Evolutionary conservation across 2,888 invertebrate species (phyloP).

Genomic region (Acleris holmiana): DNA sequence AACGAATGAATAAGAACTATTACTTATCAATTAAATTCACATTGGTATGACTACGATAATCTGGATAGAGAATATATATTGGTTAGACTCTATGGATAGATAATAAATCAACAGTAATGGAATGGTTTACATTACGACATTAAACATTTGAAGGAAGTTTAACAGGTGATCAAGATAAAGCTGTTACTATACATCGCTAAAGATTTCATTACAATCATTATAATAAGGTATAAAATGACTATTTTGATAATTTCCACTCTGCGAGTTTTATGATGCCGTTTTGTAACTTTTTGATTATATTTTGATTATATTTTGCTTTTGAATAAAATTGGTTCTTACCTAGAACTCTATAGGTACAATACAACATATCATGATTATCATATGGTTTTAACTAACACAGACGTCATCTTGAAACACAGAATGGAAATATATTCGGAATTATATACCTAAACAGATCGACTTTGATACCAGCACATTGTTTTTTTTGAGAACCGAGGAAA

Average conservation of each 20-base stretch:
- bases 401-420: no score
- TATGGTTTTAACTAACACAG: no score
- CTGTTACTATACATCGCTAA: slow-evolving; percentile 13
- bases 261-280: slow-evolving; percentile 9
- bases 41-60: slow-evolving; percentile 1
- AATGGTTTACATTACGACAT: slow-evolving; percentile 37
- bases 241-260: slow-evolving; percentile 37
- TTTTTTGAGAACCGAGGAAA: no score
- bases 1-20: slow-evolving; percentile 40
- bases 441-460: no score
- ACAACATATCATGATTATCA: no score
- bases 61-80: slow-evolving; percentile 2
- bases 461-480: no score
- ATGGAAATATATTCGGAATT: no score
- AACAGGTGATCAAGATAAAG: slow-evolving; percentile 33
- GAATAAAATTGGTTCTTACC: no score
- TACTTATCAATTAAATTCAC: slow-evolving; percentile 10
- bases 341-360: no score
- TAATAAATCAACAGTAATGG: slow-evolving; percentile 18
- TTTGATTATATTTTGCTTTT: no score
- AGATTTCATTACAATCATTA: slow-evolving; percentile 5
- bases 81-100: slow-evolving; percentile 2
- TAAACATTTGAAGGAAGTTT: slow-evolving; percentile 41
- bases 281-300: not conserved
- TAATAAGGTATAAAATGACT: slow-evolving; percentile 41